phyloP scores from a whole-genome alignment of 2,888 invertebrate genomes.

The Rhagonycha fulva region DNA sequence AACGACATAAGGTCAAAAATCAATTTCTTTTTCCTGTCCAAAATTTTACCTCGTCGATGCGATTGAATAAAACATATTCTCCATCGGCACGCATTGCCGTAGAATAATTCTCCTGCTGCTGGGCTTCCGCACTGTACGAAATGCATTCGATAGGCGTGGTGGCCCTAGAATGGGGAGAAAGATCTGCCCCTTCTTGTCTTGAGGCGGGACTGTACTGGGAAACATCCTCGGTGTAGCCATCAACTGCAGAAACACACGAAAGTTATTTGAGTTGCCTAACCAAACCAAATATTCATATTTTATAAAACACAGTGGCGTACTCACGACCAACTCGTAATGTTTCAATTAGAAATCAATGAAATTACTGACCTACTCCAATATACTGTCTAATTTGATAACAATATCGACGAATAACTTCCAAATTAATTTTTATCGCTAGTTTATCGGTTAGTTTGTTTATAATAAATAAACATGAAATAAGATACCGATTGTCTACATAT shows the following conservation, averaged over 20 bases:
- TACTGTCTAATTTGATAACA: slow-evolving; percentile 12
- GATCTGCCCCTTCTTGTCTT: slow-evolving; percentile 49
- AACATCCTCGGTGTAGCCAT: slow-evolving; percentile 38
- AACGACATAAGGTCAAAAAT: not conserved
- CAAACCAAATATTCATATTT: not conserved
- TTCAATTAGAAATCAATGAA: not conserved
- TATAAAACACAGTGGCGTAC: not conserved
- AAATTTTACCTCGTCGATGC: slow-evolving; percentile 45
- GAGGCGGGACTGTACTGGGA: slow-evolving; percentile 51
- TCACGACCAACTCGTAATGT: not conserved
- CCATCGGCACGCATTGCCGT: slow-evolving; percentile 45
- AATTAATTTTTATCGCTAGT: not conserved
- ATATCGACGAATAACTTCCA: slow-evolving; percentile 7
- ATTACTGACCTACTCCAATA: slow-evolving; percentile 13
- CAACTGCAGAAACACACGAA: slow-evolving; percentile 30
- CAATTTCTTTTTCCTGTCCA: not conserved
- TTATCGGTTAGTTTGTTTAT: not conserved
- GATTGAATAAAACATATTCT: slow-evolving; percentile 41
- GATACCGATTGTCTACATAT: not conserved
- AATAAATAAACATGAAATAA: not conserved
- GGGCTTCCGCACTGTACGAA: slow-evolving; percentile 40
- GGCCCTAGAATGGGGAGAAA: slow-evolving; percentile 51
- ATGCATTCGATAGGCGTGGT: slow-evolving; percentile 49
- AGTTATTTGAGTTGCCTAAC: slow-evolving; percentile 32
- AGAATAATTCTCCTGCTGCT: slow-evolving; percentile 45